Conservation (phyloP, 2,888 invertebrate genomes). For the Candidula unifasciata region DNA sequence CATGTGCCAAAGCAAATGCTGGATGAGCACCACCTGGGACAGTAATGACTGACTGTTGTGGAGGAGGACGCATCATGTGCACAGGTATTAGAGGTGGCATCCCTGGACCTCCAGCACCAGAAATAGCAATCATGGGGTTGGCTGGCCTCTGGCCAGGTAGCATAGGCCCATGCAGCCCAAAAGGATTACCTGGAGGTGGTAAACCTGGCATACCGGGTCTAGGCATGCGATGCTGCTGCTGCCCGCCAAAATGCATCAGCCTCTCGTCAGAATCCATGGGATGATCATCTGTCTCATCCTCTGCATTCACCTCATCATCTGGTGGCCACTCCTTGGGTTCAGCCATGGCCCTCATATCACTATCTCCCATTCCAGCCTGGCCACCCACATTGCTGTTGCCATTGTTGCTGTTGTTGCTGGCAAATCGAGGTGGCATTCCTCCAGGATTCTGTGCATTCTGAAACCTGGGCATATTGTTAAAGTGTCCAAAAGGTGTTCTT, state of each 20-base stretch:
- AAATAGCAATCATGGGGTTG: constrained; percentile 41
- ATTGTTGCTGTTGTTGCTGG: constrained; percentile 12
- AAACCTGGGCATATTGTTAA: constrained; percentile 35
- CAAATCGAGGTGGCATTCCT: constrained; percentile 43
- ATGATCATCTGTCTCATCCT: constrained; percentile 47
- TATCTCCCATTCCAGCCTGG: constrained; percentile 37
- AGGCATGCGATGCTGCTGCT: constrained; percentile 18
- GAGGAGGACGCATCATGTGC: constrained; percentile 47
- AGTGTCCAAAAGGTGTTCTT: constrained; percentile 35
- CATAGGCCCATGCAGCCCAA: constrained; percentile 36
- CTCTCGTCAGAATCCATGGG: constrained; percentile 52
- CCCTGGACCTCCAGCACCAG: constrained; percentile 12
- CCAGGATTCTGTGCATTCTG: constrained; percentile 32
- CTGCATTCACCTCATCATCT: constrained; percentile 52
- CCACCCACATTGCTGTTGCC: constrained; percentile 21
- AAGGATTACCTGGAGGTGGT: constrained; percentile 17
- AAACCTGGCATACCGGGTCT: constrained; percentile 28
- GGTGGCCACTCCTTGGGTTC: constrained; percentile 56
- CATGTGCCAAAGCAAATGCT: constrained; percentile 40
- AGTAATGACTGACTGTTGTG: constrained; percentile 42
- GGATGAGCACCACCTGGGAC: constrained; percentile 44
- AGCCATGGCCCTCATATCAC: constrained; percentile 48
- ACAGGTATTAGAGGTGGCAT: constrained; percentile 45
- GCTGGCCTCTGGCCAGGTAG: constrained; percentile 23
- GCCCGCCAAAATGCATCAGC: constrained; percentile 6